A percentile compares a stretch with the other conserved stretches of the same genome.
Conservation (phyloP, 1,140 invertebrate species). For the Scylla paramamosain region DNA sequence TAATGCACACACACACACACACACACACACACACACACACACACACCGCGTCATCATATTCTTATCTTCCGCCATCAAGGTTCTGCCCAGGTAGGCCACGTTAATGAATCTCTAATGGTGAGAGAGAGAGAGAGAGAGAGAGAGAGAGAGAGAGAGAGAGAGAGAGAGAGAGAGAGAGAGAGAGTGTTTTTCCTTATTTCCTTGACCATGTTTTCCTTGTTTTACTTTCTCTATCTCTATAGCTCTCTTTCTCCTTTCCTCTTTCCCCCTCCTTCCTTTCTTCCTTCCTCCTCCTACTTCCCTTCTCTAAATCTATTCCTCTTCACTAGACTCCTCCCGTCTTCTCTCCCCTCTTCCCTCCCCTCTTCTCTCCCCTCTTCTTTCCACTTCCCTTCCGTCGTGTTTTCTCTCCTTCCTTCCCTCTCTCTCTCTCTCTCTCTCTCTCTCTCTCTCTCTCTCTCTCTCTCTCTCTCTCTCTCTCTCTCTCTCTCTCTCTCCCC, state of each 20-base stretch:
- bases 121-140: neutral
- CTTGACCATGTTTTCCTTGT: neutral
- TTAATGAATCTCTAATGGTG: constrained; percentile 28
- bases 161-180: neutral
- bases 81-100: neutral
- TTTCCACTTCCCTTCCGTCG: neutral
- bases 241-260: neutral
- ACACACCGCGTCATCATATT: neutral
- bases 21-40: constrained; percentile 20
- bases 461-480: no score
- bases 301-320: neutral
- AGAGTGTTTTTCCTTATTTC: neutral
- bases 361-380: neutral
- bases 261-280: neutral
- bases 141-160: neutral
- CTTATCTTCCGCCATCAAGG: neutral
- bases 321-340: neutral
- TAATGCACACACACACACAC: neutral
- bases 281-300: neutral
- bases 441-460: neutral
- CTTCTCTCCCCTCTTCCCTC: neutral
- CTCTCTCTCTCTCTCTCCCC: neutral
- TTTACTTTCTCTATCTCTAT: neutral
- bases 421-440: neutral
- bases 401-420: neutral